These are phyloP conservation scores for Leptura quadrifasciata DNA, from an alignment of 2,888 invertebrate species.

Conservation along the genomic window DNA sequence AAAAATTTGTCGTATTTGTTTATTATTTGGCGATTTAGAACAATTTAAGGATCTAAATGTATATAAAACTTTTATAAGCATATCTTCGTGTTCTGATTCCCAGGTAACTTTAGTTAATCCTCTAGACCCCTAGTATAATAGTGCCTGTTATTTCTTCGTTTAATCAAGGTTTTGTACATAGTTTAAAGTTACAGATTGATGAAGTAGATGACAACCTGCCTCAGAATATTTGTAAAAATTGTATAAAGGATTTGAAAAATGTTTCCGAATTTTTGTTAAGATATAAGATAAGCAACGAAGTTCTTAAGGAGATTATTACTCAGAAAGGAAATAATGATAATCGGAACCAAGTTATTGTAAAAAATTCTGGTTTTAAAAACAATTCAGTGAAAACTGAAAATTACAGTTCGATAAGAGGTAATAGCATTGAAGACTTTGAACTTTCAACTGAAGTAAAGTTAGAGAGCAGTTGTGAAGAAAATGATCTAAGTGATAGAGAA, in stretches of 20 bases:
- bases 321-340: neutral
- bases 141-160: neutral
- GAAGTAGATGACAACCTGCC: conserved; percentile 39
- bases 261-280: conserved; percentile 45
- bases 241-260: conserved; percentile 38
- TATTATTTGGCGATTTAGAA: conserved; percentile 42
- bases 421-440: neutral
- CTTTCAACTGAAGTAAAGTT: neutral
- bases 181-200: neutral
- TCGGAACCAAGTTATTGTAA: neutral
- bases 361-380: neutral
- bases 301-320: neutral
- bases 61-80: neutral
- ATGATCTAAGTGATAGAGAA: neutral
- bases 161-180: neutral
- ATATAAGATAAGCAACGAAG: conserved; percentile 14
- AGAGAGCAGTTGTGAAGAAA: neutral
- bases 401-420: neutral
- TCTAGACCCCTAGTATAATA: neutral
- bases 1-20: conserved; percentile 50
- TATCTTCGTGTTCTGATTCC: neutral
- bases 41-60: conserved; percentile 31
- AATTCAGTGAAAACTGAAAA: neutral
- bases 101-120: neutral
- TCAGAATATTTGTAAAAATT: conserved; percentile 47